phyloP scores from a whole-genome alignment of 2,797 vertebrate species.

The Microctenopoma stevenorrisi region DNA sequence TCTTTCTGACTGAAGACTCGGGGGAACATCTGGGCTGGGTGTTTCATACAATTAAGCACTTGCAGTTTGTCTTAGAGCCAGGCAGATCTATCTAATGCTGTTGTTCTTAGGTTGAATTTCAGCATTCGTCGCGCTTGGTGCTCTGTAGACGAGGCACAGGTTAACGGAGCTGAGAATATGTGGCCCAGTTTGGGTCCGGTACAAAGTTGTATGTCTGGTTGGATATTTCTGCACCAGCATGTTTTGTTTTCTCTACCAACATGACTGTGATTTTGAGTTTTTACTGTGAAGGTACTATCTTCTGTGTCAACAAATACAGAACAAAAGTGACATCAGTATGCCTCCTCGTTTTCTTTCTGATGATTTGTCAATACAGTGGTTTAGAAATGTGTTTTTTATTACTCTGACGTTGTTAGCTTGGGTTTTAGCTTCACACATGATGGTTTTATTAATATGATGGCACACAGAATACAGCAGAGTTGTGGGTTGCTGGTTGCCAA shows the following conservation, averaged over 20 bases:
- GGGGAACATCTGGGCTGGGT: not conserved
- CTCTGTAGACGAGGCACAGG: not conserved
- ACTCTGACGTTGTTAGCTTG: no score
- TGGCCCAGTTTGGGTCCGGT: not conserved
- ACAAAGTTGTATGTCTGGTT: not conserved
- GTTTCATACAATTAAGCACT: not conserved
- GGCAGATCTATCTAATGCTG: no score
- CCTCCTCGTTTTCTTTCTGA: slow-evolving; percentile 35
- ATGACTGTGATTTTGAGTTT: slow-evolving; percentile 68
- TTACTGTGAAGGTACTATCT: slow-evolving; percentile 51
- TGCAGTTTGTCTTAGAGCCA: slow-evolving; percentile 6
- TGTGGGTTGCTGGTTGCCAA: not conserved
- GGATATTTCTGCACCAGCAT: slow-evolving; percentile 55
- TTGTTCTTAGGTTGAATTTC: not conserved
- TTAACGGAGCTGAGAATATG: slow-evolving; percentile 1
- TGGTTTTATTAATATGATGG: not conserved
- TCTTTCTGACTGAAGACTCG: not conserved
- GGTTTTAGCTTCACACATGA: not conserved
- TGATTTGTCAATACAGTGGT: not conserved
- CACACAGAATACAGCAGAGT: not conserved
- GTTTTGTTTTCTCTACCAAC: slow-evolving; percentile 36
- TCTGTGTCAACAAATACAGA: slow-evolving; percentile 64
- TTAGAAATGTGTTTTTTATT: not conserved
- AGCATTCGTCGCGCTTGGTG: not conserved
- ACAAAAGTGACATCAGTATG: slow-evolving; percentile 49